Evolutionary conservation across 2,888 invertebrate genomes (phyloP), one percentile per base, ranked within the genome.

Genomic region (Ectobius pallidus): DNA sequence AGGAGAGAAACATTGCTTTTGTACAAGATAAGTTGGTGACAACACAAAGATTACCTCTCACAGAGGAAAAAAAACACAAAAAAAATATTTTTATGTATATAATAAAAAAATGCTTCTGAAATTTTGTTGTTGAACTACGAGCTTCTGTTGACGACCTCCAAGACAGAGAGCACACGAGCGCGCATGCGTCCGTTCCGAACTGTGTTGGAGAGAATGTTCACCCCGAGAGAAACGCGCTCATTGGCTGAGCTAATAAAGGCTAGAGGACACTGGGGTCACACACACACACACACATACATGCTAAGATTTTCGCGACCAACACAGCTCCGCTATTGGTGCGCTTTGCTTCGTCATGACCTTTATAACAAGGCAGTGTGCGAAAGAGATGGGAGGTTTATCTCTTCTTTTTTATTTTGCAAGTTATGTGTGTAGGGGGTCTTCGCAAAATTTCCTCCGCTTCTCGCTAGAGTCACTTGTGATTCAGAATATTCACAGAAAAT

Each of bases 201-300:
- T 55, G 61, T 16, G 14, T 34, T 18, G 42, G 34, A 69, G 70
- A 73, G 73, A 73, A 62, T 73, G 42, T 73, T 73, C 62, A 73
- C 73, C 73, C 73, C 73, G 32, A 32, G 49, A 69, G 69, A 34
- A 22, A n/a, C 32, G 74, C 32, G 52, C 68, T 62, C 65, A 75
- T 75, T 75, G 75, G 75, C 67, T 69, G 74, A 55, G 70, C 75
- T 75, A 75, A 75, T 74, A 74, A 74, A 74, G 75, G 71, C 73
- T 70, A 74, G 73, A 75, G 75, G 75, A 74, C 75, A 74, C 71
- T 62, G 74, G 61, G 75, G 75, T 75, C 75, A 75, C 70, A 75
- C 70, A 68, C 62, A 74, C 74, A 58, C 39, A 32, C 65, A 61
- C 69, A 44, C 27, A 42, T n/a, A 42, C 73, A 44, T 49, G 34